Evolutionary conservation across 2,888 invertebrate species (phyloP), one percentile per base, ranked within the genome.

Genomic region (Pseudeuparius sepicola): DNA sequence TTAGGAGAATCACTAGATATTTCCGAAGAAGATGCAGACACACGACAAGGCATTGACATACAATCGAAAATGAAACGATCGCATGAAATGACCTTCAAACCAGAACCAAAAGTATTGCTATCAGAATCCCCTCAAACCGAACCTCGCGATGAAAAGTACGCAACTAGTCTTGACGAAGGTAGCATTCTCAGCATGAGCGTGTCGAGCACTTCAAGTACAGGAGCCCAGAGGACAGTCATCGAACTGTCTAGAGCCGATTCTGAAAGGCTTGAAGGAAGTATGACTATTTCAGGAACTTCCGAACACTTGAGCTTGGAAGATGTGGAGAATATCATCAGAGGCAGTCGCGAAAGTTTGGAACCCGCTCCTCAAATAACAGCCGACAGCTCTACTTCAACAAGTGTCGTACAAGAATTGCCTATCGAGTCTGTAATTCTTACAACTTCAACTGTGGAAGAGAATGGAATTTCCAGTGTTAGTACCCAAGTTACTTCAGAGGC

Each of bases 81-180:
- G 1, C 81, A 84, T 48, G 89, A 89, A 66, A 89, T 89, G 88
- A 80, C 85, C 39, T 89, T 89, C 56, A 78, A 75, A 48, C 82
- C 83, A 3, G 70, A 70, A 41, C 59, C 66, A 3, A 69, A 69
- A 50, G 52, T 54, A 14, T 43, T 59, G 24, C 57, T 56, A 40
- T 46, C 55, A 10, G 57, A 71, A 46, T 72, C 73, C 7, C 71
- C 71, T 36, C 60, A 67, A 38, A 60, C 61, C 7, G 50, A 51
- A 33, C 68, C 67, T 37, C 46, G 55, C 2, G 71, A 71, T 30
- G 66, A 71, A 51, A 67, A 64, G 46, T 59, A 68, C 36, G 68
- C 66, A 3, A 70, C 70, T 0, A 73, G 72, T 48, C 45, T 73
- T 24, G 73, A 73, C 41, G 74, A 74, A 28, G 70, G 69, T 2